Evolutionary conservation across 1,140 invertebrate genomes (phyloP), one percentile per base, ranked within the genome.

Genomic region (Stenopsyche tienmushanensis): DNA sequence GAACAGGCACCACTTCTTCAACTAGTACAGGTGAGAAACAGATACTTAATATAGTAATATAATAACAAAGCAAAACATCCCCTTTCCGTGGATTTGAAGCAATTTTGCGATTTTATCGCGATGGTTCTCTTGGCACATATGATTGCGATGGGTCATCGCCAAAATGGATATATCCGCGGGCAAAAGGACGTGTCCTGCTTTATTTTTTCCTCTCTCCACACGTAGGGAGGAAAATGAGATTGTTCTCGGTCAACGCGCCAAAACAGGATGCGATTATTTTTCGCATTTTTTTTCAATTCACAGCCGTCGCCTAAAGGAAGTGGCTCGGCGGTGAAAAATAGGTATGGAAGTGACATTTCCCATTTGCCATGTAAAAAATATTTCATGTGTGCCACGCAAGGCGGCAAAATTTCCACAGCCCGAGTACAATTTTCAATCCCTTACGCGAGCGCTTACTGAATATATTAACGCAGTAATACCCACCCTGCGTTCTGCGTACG

Each of bases 1-100:
- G 80, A 1, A 82, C 84, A 50, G 79, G 79, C 18, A 80, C 83
- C 59, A 76, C 80, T 3, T 77, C 80, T n/a, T 76, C 73, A n/a
- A 76, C 74, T 21, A 81, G 82, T 67, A 84, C 83, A 65, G 83
- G 83, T 83, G 47, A 76, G 72, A 20, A 47, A 47, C 7, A 39
- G 7, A 39, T 34, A 34, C 5, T 34, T 34, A 34, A 34, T 34
- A 34, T 7, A 7, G 13, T 34, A 7, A 34, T 13, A 34, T 13
- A 13, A 34, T 34, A 34, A 34, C 5, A n/a, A n/a, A n/a, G n/a
- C n/a, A n/a, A n/a, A n/a, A n/a, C n/a, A n/a, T n/a, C n/a, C n/a
- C n/a, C n/a, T n/a, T n/a, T n/a, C n/a, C n/a, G n/a, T n/a, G n/a
- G n/a, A 39, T 39, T 39, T 39, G 34, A 39, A 8, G 34, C 7